A percentile compares a stretch with the other conserved stretches of the same genome.
Evolutionary conservation across 1,140 invertebrate species (phyloP).

Genomic region (Drosophila parvula): DNA sequence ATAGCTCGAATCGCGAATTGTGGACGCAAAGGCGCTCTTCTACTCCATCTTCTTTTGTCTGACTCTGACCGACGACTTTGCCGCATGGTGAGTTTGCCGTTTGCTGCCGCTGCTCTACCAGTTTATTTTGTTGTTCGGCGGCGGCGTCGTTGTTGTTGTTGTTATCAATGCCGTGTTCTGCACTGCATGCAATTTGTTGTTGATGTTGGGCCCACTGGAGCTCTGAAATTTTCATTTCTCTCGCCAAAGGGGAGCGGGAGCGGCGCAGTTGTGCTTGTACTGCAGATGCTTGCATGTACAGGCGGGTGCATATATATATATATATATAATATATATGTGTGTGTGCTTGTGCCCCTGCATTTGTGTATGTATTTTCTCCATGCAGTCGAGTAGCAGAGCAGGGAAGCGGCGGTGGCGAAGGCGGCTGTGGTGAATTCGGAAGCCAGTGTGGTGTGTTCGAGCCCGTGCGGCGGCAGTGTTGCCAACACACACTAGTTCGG

Average conservation of each 20-base stretch:
- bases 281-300: conserved; percentile 24
- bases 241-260: conserved; percentile 8
- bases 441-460: conserved; percentile 55
- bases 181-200: conserved; percentile 11
- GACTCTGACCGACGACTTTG: conserved; percentile 70
- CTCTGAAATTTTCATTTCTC: conserved; percentile 26
- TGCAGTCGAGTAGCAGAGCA: conserved; percentile 50
- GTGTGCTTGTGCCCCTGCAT: conserved; percentile 24
- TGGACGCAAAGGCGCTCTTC: conserved; percentile 68
- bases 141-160: conserved; percentile 46
- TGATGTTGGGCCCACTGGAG: conserved; percentile 30
- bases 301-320: conserved; percentile 5
- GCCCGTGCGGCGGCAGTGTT: conserved; percentile 52
- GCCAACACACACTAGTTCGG: conserved; percentile 64
- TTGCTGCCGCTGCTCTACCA: conserved; percentile 29
- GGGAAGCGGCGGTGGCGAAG: conserved; percentile 16
- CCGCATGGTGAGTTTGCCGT: conserved; percentile 77
- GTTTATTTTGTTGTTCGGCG: conserved; percentile 47
- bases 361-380: conserved; percentile 73
- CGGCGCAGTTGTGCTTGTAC: conserved; percentile 14
- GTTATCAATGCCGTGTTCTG: conserved; percentile 14
- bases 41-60: conserved; percentile 82
- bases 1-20: conserved; percentile 67
- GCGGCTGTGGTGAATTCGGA: conserved; percentile 24
- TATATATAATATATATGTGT: background rate